These are phyloP conservation scores for Hippocampus comes DNA, from an alignment of 2,113 vertebrate species.

Conservation along the genomic window DNA sequence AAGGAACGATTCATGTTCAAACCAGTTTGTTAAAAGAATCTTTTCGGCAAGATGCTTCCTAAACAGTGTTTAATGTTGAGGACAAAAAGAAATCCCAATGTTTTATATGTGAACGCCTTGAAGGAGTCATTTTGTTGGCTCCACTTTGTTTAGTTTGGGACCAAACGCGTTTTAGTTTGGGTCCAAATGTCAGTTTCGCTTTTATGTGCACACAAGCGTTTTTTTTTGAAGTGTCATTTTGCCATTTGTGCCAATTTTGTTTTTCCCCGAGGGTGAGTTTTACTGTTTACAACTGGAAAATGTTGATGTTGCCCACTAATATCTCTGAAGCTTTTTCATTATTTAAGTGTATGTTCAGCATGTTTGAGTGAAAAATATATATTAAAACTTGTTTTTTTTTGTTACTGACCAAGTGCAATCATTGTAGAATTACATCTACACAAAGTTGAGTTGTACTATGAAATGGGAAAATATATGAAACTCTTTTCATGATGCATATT, in stretches of 20 bases:
- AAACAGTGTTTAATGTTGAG: slow-evolving; percentile 15
- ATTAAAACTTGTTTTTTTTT: slow-evolving; percentile 9
- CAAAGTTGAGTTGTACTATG: too few species aligned
- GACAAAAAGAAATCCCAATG: slow-evolving; percentile 2
- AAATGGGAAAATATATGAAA: too few species aligned
- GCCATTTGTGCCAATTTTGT: slow-evolving; percentile 8
- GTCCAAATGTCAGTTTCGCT: slow-evolving; percentile 12
- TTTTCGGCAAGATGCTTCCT: background rate
- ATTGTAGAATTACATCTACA: too few species aligned
- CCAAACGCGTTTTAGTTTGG: slow-evolving; percentile 9
- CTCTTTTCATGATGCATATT: too few species aligned
- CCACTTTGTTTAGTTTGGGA: slow-evolving; percentile 25
- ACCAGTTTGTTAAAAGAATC: background rate
- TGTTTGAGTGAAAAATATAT: slow-evolving; percentile 28
- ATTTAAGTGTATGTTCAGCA: slow-evolving; percentile 12
- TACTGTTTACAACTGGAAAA: background rate
- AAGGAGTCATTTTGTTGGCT: slow-evolving; percentile 17
- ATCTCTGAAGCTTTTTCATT: background rate
- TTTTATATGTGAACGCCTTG: slow-evolving; percentile 36
- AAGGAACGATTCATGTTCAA: background rate
- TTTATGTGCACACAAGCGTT: slow-evolving; percentile 1
- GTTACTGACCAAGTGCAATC: background rate
- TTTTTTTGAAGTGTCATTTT: slow-evolving; percentile 10
- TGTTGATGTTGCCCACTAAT: slow-evolving; percentile 4
- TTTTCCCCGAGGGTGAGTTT: slow-evolving; percentile 3